Evolutionary conservation across 2,797 vertebrate species (phyloP), one percentile per base, ranked within the genome.

Genomic region (Holocentrus rufus): DNA sequence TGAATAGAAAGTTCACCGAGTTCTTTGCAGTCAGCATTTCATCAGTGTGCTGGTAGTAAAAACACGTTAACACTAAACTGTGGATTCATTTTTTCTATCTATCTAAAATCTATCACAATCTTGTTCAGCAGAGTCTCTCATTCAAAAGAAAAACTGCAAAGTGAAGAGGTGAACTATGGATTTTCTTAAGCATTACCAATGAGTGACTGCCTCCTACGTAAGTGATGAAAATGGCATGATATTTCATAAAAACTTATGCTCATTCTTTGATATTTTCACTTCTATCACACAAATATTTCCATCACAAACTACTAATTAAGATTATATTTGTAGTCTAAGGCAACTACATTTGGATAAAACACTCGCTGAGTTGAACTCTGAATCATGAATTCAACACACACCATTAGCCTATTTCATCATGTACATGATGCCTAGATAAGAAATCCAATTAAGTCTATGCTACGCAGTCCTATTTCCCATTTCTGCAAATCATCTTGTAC

Each of bases 381-480:
- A 52, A 50, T 59, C 65, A 70, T 74, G 46, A 68, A 59, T 66
- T 57, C 65, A 65, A 39, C 60, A 42, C 60, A 55, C 62, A 81
- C 69, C 63, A 74, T 20, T 46, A 20, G 22, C 77, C 78, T 72
- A 14, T 84, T 84, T 90, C 77, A 87, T 85, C 86, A 72, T 65
- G 54, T 76, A 72, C 63, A 71, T 71, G 88, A 88, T 71, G 71
- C 61, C 60, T 9, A 71, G 91, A 94, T 94, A 92, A 91, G 83
- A 88, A 92, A 93, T 93, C 91, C 81, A 92, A 92, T 94, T 92
- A 92, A 84, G 77, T 78, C 47, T 46, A 83, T 63, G 80, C 81
- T 61, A 53, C 39, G 15, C 77, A 47, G 80, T 86, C 80, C 86
- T 85, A 80, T 85, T 87, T 84, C 80, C 82, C 70, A 76, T 88